Conservation (phyloP, 2,888 invertebrate species). For the Megastigmus dorsalis region DNA sequence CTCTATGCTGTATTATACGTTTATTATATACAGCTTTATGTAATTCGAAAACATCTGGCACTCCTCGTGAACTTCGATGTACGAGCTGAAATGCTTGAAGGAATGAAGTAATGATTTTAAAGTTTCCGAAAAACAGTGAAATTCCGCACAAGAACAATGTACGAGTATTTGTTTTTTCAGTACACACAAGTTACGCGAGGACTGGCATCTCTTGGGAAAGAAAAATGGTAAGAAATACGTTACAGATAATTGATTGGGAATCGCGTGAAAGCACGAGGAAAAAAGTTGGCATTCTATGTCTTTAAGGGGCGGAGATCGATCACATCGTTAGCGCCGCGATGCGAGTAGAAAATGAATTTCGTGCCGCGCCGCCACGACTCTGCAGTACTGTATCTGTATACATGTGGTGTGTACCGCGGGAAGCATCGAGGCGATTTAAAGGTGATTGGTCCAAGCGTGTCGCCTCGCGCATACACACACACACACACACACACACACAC, state of each 20-base stretch:
- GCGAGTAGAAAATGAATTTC: constrained; percentile 62
- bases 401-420: constrained; percentile 12
- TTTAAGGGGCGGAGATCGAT: constrained; percentile 58
- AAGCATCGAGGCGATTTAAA: constrained; percentile 39
- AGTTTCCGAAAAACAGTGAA: too few species aligned
- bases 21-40: too few species aligned
- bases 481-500: too few species aligned
- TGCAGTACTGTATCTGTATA: too few species aligned
- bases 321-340: constrained; percentile 59
- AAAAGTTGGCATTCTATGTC: constrained; percentile 36
- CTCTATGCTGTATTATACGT: too few species aligned
- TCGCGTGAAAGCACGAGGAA: constrained; percentile 28
- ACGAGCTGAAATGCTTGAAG: too few species aligned
- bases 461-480: constrained; percentile 27
- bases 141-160: too few species aligned
- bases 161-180: too few species aligned
- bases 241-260: constrained; percentile 50
- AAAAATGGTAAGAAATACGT: constrained; percentile 19
- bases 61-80: too few species aligned
- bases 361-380: constrained; percentile 20
- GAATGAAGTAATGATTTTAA: too few species aligned
- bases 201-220: constrained; percentile 24
- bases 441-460: constrained; percentile 50
- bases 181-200: background rate
- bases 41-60: too few species aligned